phyloP scores from a whole-genome alignment of 2,888 invertebrate genomes.

The Phengaris arion region DNA sequence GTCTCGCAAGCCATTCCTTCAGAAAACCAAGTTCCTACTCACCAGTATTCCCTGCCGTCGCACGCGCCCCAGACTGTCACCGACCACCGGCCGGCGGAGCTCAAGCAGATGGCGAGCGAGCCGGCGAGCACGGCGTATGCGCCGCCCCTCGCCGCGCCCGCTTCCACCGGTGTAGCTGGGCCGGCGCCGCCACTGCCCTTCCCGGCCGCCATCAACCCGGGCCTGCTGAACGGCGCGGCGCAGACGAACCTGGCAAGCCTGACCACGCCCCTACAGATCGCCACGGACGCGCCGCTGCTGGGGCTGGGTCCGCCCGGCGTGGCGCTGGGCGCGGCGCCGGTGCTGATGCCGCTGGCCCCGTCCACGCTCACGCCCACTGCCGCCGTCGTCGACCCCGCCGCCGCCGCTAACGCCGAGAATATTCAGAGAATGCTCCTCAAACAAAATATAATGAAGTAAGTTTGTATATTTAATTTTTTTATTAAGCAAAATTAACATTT shows the following conservation, averaged over 20 bases:
- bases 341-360: conserved; percentile 45
- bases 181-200: conserved; percentile 42
- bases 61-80: conserved; percentile 48
- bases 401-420: conserved; percentile 66
- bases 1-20: conserved; percentile 43
- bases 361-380: conserved; percentile 55
- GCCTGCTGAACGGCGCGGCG: conserved; percentile 47
- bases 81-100: conserved; percentile 44
- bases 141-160: conserved; percentile 40
- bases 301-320: conserved; percentile 65
- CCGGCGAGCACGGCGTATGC: conserved; percentile 41
- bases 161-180: conserved; percentile 39
- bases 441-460: conserved; percentile 76
- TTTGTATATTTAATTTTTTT: conserved; percentile 32
- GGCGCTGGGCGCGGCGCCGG: conserved; percentile 52
- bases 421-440: conserved; percentile 74
- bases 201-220: conserved; percentile 44
- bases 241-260: conserved; percentile 53
- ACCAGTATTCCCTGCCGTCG: conserved; percentile 57
- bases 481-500: too few species aligned
- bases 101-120: conserved; percentile 41
- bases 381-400: conserved; percentile 47
- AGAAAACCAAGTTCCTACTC: conserved; percentile 56
- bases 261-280: conserved; percentile 67
- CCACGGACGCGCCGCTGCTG: conserved; percentile 62